A percentile compares a stretch with the other conserved stretches of the same genome.
phyloP scores from a whole-genome alignment of 1,140 invertebrate species.

The Psix sp. region DNA sequence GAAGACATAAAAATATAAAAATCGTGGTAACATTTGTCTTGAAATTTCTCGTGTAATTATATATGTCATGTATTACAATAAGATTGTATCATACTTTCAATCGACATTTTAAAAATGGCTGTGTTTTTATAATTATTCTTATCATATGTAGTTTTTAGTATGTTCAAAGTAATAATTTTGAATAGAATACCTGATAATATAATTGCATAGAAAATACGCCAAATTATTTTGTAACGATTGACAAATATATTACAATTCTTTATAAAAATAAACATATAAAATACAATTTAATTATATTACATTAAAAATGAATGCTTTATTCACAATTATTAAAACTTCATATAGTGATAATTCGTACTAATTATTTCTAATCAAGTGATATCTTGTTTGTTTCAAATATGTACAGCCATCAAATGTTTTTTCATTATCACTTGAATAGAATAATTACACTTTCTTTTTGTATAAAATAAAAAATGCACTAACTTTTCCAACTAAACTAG shows the following conservation, averaged over 20 bases:
- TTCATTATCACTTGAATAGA: slow-evolving; percentile 9
- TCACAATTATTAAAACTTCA: too few species aligned
- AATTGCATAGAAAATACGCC: too few species aligned
- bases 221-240: too few species aligned
- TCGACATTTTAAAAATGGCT: too few species aligned
- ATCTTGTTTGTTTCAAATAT: slow-evolving; percentile 11
- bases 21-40: slow-evolving; percentile 12
- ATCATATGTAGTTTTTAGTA: too few species aligned
- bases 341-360: slow-evolving; percentile 13
- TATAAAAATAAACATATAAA: too few species aligned
- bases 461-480: slow-evolving; percentile 13
- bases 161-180: too few species aligned
- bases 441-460: background rate
- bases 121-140: too few species aligned
- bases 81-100: too few species aligned
- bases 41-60: slow-evolving; percentile 7
- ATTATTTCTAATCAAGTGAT: slow-evolving; percentile 16
- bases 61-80: slow-evolving; percentile 3
- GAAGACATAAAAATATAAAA: slow-evolving; percentile 32
- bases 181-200: too few species aligned
- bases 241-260: too few species aligned
- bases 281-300: too few species aligned
- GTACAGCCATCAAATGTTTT: slow-evolving; percentile 15
- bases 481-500: slow-evolving; percentile 16
- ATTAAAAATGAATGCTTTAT: background rate